Conservation (phyloP, 2,797 vertebrate genomes). For the Galagoides demidoff region DNA sequence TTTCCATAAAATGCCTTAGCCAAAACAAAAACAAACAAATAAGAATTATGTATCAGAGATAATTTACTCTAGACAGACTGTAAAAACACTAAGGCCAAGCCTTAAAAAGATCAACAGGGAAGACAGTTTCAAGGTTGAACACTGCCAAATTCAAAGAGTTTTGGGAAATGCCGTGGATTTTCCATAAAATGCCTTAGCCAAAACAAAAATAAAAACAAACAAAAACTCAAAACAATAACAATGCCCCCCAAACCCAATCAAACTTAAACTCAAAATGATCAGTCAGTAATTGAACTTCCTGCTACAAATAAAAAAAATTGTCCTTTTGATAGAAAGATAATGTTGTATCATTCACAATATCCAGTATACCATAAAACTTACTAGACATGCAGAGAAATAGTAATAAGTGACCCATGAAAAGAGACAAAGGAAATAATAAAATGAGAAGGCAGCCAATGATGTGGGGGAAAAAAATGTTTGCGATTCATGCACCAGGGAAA, state of each 20-base stretch:
- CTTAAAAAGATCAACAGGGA: no score
- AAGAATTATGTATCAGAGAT: neutral
- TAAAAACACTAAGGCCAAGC: neutral
- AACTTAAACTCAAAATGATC: neutral
- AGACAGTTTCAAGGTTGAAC: neutral
- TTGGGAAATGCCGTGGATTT: neutral
- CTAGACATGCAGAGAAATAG: neutral
- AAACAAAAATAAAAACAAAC: no score
- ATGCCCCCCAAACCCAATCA: neutral
- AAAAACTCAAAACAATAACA: neutral
- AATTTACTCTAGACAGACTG: neutral
- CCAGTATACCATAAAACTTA: neutral
- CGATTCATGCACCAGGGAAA: neutral
- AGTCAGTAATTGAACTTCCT: neutral
- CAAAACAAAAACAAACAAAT: neutral
- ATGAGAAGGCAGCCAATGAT: neutral
- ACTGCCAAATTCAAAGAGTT: neutral
- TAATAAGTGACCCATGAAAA: neutral
- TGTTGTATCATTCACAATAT: neutral
- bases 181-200: neutral
- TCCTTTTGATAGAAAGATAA: neutral
- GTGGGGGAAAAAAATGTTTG: neutral
- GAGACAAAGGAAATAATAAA: neutral
- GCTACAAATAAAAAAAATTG: neutral
- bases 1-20: neutral